Evolutionary conservation across 2,888 invertebrate species (phyloP), one percentile per base, ranked within the genome.

Genomic region (Tanypteryx hageni): DNA sequence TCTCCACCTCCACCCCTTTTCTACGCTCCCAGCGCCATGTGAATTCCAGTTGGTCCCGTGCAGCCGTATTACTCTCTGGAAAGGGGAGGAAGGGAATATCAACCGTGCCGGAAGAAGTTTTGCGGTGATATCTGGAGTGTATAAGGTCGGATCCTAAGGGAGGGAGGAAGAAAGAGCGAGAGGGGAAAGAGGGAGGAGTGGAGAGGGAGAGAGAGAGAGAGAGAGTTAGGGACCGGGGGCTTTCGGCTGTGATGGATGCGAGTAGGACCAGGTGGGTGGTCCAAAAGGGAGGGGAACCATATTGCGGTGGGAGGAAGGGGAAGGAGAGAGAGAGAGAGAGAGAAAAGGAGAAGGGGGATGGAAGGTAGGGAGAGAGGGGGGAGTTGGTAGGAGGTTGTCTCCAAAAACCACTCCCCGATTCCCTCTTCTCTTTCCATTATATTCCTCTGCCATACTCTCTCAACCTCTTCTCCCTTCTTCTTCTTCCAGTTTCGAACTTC

Each of bases 171-270:
- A 44, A 14, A 83, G 83, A 18, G 56, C 16, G n/a, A n/a, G 27
- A n/a, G 44, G 44, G 44, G 83, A 83, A 44, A 64, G 64, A 16
- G 64, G 7, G 64, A 7, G 16, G 3, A 7, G 64, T 2, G 64
- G 4, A 3, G 18, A 18, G 64, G 64, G 64, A 7, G 10, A n/a
- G n/a, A n/a, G 27, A 31, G 13, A 27, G 83, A 27, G 76, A 27
- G 22, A 57, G 18, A 57, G 56, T n/a, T 31, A 8, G 9, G 56
- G 10, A n/a, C 14, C 1, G 83, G 31, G 64, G 86, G 16, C 61
- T 86, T 61, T 27, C 13, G 86, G 86, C 27, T 44, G 64, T 89
- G 89, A 89, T 89, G 89, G 89, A 89, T 89, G 89, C 9, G 89
- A 64, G 64, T 10, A 64, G 44, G 64, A 44, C 89, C 44, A 44